phyloP scores from a whole-genome alignment of 2,113 vertebrate genomes.

The Poecile atricapillus region DNA sequence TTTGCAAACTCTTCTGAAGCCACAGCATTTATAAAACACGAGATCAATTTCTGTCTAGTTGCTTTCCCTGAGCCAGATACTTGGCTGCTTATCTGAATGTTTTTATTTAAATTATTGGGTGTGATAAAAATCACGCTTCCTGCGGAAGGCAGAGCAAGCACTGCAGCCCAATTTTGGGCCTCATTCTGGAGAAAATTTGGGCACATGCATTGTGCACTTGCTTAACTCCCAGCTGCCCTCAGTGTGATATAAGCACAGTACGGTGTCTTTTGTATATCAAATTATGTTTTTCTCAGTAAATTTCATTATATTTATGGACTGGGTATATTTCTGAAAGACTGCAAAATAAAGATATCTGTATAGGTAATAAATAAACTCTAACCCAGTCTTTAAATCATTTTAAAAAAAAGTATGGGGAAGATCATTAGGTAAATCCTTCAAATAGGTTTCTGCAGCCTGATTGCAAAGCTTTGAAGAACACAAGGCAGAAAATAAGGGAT shows the following conservation, averaged over 20 bases:
- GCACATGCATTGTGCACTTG: neutral
- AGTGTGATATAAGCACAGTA: neutral
- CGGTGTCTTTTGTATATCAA: neutral
- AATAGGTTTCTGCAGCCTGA: neutral
- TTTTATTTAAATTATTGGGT: slow-evolving; percentile 48
- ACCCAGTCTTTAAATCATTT: neutral
- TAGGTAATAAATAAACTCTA: neutral
- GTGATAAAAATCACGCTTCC: slow-evolving; percentile 57
- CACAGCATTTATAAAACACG: neutral
- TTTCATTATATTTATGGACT: neutral
- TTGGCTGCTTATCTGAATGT: slow-evolving; percentile 46
- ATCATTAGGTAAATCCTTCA: neutral
- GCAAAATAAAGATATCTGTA: neutral
- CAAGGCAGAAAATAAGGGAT: neutral
- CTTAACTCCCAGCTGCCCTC: neutral
- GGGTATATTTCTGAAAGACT: neutral
- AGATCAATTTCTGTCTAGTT: slow-evolving; percentile 22
- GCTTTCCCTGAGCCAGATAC: slow-evolving; percentile 6
- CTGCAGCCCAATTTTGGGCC: neutral
- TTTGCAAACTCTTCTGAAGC: slow-evolving; percentile 5
- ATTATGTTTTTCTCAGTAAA: neutral
- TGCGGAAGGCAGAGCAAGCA: neutral
- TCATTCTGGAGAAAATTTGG: neutral
- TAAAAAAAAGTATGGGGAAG: neutral
- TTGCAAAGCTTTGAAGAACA: neutral